Conservation (phyloP, 2,113 vertebrate species). For the Sprattus sprattus region DNA sequence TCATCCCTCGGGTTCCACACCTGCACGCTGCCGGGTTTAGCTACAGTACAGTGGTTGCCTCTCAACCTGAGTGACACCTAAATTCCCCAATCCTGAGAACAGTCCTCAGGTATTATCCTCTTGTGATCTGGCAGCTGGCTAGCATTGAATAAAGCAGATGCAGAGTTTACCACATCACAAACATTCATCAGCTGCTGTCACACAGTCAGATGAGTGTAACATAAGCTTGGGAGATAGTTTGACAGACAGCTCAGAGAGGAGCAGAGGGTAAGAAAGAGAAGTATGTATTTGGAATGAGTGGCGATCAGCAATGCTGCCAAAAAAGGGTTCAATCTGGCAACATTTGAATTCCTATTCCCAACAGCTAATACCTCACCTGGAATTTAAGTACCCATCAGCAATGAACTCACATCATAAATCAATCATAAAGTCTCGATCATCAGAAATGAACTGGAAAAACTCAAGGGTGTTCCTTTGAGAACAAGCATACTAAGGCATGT, state of each 20-base stretch:
- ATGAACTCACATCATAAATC: neutral
- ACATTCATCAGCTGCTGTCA: slow-evolving; percentile 6
- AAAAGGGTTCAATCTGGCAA: neutral
- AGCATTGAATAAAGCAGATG: neutral
- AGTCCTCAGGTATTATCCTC: neutral
- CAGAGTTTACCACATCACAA: slow-evolving; percentile 10
- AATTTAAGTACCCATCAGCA: neutral
- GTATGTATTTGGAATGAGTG: neutral
- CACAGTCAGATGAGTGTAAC: neutral
- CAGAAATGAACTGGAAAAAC: neutral
- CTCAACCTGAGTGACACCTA: slow-evolving; percentile 4
- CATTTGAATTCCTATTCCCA: neutral
- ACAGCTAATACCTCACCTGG: neutral
- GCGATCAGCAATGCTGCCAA: neutral
- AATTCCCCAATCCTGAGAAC: neutral
- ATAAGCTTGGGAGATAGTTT: neutral
- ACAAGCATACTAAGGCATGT: neutral
- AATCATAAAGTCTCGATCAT: neutral
- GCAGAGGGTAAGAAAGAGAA: neutral
- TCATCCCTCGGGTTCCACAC: neutral
- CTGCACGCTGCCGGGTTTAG: neutral
- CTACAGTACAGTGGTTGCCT: neutral
- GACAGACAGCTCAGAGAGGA: neutral
- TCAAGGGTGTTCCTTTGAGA: neutral
- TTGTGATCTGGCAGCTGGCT: neutral